Conservation (phyloP, 2,888 invertebrate genomes). For the Helobdella robusta region DNA sequence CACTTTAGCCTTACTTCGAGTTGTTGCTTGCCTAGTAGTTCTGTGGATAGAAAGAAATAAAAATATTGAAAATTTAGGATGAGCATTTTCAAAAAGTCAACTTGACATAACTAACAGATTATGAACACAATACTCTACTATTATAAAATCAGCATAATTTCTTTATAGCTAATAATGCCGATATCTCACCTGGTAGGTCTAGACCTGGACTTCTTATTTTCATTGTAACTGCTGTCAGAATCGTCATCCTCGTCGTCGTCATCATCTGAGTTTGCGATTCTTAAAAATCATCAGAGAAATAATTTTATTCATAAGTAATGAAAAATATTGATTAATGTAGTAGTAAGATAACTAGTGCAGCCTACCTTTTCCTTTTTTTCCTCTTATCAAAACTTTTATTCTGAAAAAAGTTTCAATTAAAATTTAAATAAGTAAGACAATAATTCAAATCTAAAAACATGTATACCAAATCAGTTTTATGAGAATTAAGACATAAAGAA, state of each 20-base stretch:
- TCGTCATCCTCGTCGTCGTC: slow-evolving; percentile 10
- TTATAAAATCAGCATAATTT: no score
- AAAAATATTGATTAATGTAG: neutral
- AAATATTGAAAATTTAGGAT: neutral
- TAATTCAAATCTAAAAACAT: neutral
- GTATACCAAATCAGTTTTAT: no score
- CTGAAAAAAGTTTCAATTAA: neutral
- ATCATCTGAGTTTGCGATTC: neutral
- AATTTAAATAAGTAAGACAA: neutral
- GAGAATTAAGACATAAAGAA: no score
- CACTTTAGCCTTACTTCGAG: neutral
- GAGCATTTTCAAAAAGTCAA: no score
- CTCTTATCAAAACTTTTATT: neutral
- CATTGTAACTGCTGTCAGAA: no score
- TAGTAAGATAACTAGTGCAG: neutral
- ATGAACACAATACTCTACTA: no score
- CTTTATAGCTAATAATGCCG: no score
- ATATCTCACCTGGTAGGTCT: neutral
- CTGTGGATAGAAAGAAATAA: neutral
- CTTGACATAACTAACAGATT: no score
- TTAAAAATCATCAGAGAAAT: neutral
- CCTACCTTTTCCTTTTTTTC: neutral
- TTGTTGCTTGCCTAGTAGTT: neutral
- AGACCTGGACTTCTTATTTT: neutral
- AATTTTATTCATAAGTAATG: neutral